Conservation (phyloP, 2,888 invertebrate species). For the Zelleria hepariella region DNA sequence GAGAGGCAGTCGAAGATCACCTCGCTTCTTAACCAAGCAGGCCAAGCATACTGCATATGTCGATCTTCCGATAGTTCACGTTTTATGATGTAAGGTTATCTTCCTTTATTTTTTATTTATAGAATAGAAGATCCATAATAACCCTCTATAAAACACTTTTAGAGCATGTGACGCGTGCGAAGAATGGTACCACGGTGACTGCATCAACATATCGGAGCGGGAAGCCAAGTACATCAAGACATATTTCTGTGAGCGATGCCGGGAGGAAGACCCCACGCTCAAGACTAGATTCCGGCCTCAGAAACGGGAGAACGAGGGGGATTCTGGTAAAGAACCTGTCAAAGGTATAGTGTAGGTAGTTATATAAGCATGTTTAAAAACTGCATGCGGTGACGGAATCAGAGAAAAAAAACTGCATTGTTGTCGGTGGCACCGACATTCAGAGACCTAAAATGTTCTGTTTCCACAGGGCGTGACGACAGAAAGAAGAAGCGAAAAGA, state of each 20-base stretch:
- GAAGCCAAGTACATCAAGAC: constrained; percentile 95
- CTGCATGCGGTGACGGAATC: not conserved
- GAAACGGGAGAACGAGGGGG: constrained; percentile 60
- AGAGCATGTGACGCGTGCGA: constrained; percentile 97
- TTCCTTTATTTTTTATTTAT: not conserved
- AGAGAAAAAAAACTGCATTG: too few species aligned
- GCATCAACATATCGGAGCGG: constrained; percentile 93
- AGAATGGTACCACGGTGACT: constrained; percentile 99
- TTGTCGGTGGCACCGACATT: too few species aligned
- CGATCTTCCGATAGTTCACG: constrained; percentile 93
- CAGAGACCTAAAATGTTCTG: too few species aligned
- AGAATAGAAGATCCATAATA: too few species aligned
- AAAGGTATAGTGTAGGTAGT: not conserved
- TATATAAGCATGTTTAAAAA: not conserved
- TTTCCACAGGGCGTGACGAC: constrained; percentile 43
- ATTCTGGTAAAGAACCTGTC: constrained; percentile 29
- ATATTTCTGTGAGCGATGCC: constrained; percentile 91
- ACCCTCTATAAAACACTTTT: too few species aligned
- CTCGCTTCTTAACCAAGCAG: constrained; percentile 87
- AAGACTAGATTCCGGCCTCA: constrained; percentile 72
- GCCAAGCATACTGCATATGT: constrained; percentile 95
- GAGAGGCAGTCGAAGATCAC: constrained; percentile 93
- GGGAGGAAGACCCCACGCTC: constrained; percentile 85
- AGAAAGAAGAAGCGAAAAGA: constrained; percentile 63
- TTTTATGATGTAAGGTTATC: constrained; percentile 91